Evolutionary conservation across 2,888 invertebrate genomes (phyloP).

Genomic region (Therioaphis trifolii): DNA sequence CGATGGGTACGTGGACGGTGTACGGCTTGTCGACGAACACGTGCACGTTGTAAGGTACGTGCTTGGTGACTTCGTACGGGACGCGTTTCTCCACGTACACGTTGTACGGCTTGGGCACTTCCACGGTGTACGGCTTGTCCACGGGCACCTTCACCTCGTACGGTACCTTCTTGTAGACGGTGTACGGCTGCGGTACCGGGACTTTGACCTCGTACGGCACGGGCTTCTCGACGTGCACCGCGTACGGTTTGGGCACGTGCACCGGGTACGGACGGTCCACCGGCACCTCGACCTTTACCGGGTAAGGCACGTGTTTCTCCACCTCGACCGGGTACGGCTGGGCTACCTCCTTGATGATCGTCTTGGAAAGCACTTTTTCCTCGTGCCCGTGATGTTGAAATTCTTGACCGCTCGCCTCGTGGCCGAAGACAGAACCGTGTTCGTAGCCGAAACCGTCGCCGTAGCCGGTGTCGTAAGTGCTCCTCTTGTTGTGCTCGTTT

Average conservation of each 20-base stretch:
- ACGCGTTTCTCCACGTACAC: conserved; percentile 65
- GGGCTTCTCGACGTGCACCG: conserved; percentile 66
- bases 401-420: no score
- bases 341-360: conserved; percentile 65
- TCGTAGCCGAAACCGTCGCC: no score
- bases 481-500: conserved; percentile 61
- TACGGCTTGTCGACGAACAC: conserved; percentile 71
- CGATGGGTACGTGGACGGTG: conserved; percentile 74
- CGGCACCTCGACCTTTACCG: conserved; percentile 64
- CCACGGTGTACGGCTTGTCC: conserved; percentile 63
- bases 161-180: conserved; percentile 78
- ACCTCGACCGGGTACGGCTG: conserved; percentile 67
- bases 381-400: no score
- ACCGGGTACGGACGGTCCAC: conserved; percentile 66
- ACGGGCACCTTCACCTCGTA: conserved; percentile 76
- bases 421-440: no score
- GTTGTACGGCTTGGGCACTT: conserved; percentile 65
- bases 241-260: conserved; percentile 66
- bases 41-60: conserved; percentile 67
- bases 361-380: conserved; percentile 62
- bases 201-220: conserved; percentile 65
- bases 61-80: conserved; percentile 66
- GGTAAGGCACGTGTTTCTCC: conserved; percentile 66
- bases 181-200: conserved; percentile 64
- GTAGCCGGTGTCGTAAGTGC: no score